A percentile compares a stretch with the other conserved stretches of the same genome.
Evolutionary conservation across 2,888 invertebrate genomes (phyloP).

Genomic region (Himalopsyche anomala): DNA sequence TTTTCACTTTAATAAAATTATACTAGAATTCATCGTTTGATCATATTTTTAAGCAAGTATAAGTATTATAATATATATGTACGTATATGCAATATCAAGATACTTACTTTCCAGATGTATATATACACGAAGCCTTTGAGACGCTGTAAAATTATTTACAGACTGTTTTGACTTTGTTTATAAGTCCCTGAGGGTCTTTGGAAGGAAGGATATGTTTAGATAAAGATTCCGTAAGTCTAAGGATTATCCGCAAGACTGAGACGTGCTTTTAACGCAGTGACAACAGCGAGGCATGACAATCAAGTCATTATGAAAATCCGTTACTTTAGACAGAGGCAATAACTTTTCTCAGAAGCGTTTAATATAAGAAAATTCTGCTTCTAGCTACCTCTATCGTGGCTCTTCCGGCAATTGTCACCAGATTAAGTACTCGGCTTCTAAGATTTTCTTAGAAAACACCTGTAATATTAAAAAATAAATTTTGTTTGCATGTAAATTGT

Average conservation of each 20-base stretch:
- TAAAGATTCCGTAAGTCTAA: conserved; percentile 37
- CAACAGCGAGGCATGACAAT: conserved; percentile 38
- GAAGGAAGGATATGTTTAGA: conserved; percentile 18
- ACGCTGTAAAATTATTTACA: conserved; percentile 37
- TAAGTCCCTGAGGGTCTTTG: conserved; percentile 36
- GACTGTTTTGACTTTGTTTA: conserved; percentile 40
- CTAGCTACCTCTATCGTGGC: neutral
- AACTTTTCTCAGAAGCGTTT: neutral
- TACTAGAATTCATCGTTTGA: too few species aligned
- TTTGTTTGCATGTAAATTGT: too few species aligned
- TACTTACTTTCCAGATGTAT: neutral
- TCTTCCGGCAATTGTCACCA: too few species aligned
- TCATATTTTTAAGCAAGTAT: neutral
- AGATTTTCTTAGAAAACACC: too few species aligned
- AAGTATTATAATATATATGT: neutral
- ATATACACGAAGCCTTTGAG: neutral
- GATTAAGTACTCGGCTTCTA: too few species aligned
- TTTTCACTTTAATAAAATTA: too few species aligned
- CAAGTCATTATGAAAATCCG: conserved; percentile 24
- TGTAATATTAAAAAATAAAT: too few species aligned
- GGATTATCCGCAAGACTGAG: conserved; percentile 16
- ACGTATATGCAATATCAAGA: neutral
- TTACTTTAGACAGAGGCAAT: neutral
- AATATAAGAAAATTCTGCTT: conserved; percentile 14
- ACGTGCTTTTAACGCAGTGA: conserved; percentile 40